These are phyloP conservation scores for Mesorhabditis spiculigera DNA, from an alignment of 2,888 invertebrate species.

Conservation along the genomic window DNA sequence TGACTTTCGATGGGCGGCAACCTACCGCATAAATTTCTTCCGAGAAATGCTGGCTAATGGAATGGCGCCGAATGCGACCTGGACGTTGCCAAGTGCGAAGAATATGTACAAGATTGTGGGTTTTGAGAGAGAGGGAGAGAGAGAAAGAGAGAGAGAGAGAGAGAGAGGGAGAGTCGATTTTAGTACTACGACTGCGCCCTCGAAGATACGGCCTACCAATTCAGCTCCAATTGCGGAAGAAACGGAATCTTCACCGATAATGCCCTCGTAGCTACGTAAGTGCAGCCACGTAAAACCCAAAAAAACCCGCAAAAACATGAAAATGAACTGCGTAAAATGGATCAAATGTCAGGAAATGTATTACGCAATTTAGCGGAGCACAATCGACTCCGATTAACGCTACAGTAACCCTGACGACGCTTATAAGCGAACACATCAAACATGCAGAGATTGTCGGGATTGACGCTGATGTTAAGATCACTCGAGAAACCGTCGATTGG, in stretches of 20 bases:
- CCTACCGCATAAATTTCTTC: background rate
- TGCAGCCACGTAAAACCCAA: too few species aligned
- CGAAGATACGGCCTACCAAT: background rate
- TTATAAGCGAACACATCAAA: background rate
- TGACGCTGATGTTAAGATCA: too few species aligned
- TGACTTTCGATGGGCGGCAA: background rate
- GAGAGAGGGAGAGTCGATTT: background rate
- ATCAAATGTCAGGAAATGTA: too few species aligned
- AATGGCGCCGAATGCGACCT: background rate
- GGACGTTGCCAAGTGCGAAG: background rate
- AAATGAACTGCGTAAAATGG: background rate
- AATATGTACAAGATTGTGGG: constrained; percentile 4
- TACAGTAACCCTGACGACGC: background rate
- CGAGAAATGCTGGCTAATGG: background rate
- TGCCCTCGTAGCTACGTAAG: too few species aligned
- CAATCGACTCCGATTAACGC: background rate
- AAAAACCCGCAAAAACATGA: too few species aligned
- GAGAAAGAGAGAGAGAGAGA: too few species aligned
- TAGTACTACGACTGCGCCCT: background rate
- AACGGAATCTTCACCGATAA: too few species aligned
- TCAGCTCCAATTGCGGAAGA: background rate
- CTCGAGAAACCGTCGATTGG: too few species aligned
- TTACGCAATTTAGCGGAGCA: background rate
- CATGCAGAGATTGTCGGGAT: background rate
- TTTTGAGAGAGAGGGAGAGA: background rate